These are phyloP conservation scores for Chelonus formosanus DNA, from an alignment of 2,888 invertebrate genomes.

Conservation along the genomic window DNA sequence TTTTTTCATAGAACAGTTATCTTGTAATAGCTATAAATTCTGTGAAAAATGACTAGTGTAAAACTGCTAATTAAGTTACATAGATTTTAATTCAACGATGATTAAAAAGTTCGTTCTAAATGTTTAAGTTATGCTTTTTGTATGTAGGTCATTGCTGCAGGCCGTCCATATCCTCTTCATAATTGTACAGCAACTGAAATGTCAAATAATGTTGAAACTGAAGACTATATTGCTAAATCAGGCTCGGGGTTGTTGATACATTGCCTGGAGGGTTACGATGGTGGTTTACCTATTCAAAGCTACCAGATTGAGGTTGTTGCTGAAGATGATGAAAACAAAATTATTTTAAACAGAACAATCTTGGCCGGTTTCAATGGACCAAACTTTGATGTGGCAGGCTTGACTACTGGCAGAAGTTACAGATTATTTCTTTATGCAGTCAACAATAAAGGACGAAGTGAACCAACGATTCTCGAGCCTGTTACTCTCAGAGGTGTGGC, in stretches of 20 bases:
- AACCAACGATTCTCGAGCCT: slow-evolving; percentile 83
- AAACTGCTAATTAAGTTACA: too few species aligned
- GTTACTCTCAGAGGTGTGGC: slow-evolving; percentile 87
- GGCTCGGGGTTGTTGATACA: slow-evolving; percentile 75
- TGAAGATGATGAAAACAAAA: slow-evolving; percentile 52
- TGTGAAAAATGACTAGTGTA: too few species aligned
- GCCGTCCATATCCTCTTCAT: slow-evolving; percentile 83
- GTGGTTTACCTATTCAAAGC: slow-evolving; percentile 74
- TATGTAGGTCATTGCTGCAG: slow-evolving; percentile 59
- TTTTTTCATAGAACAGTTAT: too few species aligned
- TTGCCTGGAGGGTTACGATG: slow-evolving; percentile 88
- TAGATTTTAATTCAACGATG: too few species aligned
- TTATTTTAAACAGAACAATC: slow-evolving; percentile 62
- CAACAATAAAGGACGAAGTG: slow-evolving; percentile 88
- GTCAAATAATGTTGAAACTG: slow-evolving; percentile 67
- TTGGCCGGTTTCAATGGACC: slow-evolving; percentile 73
- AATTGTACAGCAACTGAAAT: slow-evolving; percentile 91
- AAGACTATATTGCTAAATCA: slow-evolving; percentile 70
- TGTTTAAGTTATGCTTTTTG: too few species aligned
- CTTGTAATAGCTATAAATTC: too few species aligned
- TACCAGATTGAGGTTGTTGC: slow-evolving; percentile 57
- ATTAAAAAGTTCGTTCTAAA: too few species aligned
- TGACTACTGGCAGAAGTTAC: slow-evolving; percentile 80
- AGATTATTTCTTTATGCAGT: slow-evolving; percentile 84
- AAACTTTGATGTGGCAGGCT: slow-evolving; percentile 74